Evolutionary conservation across 2,888 invertebrate species (phyloP), one percentile per base, ranked within the genome.

Genomic region (Polyommatus iphigenia): DNA sequence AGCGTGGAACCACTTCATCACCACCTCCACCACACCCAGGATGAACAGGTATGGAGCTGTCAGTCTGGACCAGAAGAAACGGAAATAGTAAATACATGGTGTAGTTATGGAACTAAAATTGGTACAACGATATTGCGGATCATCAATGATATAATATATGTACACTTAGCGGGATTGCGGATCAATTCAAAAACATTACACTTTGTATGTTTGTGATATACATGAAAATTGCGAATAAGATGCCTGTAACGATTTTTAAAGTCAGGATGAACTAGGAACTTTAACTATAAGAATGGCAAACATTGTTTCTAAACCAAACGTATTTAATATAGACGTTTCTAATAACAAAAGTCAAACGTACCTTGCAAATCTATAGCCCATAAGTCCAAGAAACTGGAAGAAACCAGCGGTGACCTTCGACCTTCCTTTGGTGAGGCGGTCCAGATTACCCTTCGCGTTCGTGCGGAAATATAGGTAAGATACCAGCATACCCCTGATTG

Each of bases 391-490:
- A 87, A 97, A 98, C 89, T 97, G 97, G 15, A 95, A 89, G 0
- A 95, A 85, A 8, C 96, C 96, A 0, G 96, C 93, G 18, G 95
- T 94, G 80, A 96, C 87, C 83, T 96, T 95, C 79, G 94, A 94
- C n/a, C 90, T 92, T 0, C 96, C 96, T 83, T 96, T 96, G 73
- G 96, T 95, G 72, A 96, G 91, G 79, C 93, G 89, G 83, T 96
- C 97, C 80, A 97, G 90, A 85, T 96, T 96, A 77, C 96, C 96
- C 86, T 96, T 96, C 18, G 96, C 95, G 85, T 96, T 96, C 0
- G 97, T 96, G 54, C 97, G 95, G 92, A 97, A 97, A 90, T 97
- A 98, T 76, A 98, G 94, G 89, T 97, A 98, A n/a, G 97, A 96
- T 7, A 98, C 97, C 83, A 98, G 92, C 85, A 98, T 95, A 10